Conservation (phyloP, 2,888 invertebrate genomes). For the Aporophyla nigra region DNA sequence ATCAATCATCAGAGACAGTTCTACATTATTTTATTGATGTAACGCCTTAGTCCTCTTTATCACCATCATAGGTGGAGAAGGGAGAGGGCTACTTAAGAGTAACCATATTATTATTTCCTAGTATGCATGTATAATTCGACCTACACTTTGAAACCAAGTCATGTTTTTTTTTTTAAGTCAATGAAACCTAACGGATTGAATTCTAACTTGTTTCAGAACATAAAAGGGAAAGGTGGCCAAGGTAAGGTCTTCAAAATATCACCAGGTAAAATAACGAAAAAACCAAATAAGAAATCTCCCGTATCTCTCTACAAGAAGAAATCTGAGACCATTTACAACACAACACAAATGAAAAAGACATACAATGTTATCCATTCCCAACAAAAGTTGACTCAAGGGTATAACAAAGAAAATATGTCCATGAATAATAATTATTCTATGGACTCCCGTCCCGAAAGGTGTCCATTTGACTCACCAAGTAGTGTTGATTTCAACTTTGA, state of each 20-base stretch:
- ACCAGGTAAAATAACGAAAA: slow-evolving; percentile 86
- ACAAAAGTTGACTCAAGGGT: slow-evolving; percentile 72
- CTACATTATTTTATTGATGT: background rate
- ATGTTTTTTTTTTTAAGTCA: background rate
- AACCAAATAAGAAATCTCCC: slow-evolving; percentile 82
- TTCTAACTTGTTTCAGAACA: slow-evolving; percentile 77
- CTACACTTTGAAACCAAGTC: background rate
- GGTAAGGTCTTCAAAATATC: slow-evolving; percentile 81
- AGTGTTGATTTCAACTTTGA: slow-evolving; percentile 82
- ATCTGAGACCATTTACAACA: slow-evolving; percentile 79
- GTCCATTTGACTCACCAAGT: slow-evolving; percentile 84
- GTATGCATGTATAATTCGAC: background rate
- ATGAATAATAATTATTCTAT: slow-evolving; percentile 75
- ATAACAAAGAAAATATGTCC: slow-evolving; percentile 80
- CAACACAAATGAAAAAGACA: slow-evolving; percentile 78
- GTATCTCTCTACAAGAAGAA: slow-evolving; percentile 83
- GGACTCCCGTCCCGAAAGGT: slow-evolving; percentile 72
- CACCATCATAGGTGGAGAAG: too few relatives aligned
- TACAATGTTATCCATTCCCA: slow-evolving; percentile 76
- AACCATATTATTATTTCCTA: background rate
- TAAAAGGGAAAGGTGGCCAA: slow-evolving; percentile 77
- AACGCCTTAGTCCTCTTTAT: background rate
- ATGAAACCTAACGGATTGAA: too few relatives aligned
- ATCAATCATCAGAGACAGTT: background rate
- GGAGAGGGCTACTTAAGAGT: background rate